phyloP scores from a whole-genome alignment of 2,113 vertebrate species.

The Silurus asotus region DNA sequence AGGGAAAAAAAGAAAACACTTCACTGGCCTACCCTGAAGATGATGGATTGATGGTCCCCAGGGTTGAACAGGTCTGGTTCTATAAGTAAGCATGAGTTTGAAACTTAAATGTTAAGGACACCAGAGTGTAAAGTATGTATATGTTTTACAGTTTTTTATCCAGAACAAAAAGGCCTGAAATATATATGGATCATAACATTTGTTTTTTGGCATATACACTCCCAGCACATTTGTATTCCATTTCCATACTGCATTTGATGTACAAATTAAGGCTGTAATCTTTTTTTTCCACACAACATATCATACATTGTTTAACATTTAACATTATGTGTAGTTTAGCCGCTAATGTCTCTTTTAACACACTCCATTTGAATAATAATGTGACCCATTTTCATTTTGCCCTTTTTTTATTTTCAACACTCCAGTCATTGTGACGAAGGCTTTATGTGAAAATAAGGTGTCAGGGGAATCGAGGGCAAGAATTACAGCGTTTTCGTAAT shows the following conservation, averaged over 20 bases:
- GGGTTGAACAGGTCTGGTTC: slow-evolving; percentile 57
- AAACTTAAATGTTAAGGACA: slow-evolving; percentile 55
- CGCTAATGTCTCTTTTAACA: slow-evolving; percentile 42
- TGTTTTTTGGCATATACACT: not conserved
- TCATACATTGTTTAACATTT: slow-evolving; percentile 7
- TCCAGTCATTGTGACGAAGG: slow-evolving; percentile 51
- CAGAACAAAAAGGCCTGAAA: not conserved
- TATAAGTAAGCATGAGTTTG: slow-evolving; percentile 66
- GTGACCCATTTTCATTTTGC: slow-evolving; percentile 32
- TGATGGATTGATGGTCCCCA: slow-evolving; percentile 72
- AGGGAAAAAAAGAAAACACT: slow-evolving; percentile 42
- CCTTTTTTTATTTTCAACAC: slow-evolving; percentile 52
- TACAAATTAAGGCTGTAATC: slow-evolving; percentile 13
- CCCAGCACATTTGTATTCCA: not conserved
- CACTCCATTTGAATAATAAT: slow-evolving; percentile 48
- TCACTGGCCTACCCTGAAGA: slow-evolving; percentile 64
- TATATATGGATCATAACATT: not conserved
- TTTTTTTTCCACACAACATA: not conserved
- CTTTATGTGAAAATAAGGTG: slow-evolving; percentile 64
- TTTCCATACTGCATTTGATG: slow-evolving; percentile 13
- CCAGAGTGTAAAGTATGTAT: slow-evolving; percentile 38
- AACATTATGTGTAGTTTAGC: slow-evolving; percentile 3
- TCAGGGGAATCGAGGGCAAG: slow-evolving; percentile 64
- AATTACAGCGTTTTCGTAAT: slow-evolving; percentile 59
- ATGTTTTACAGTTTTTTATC: not conserved